Evolutionary conservation across 1,140 invertebrate genomes (phyloP).

Genomic region (Capitella teleta): DNA sequence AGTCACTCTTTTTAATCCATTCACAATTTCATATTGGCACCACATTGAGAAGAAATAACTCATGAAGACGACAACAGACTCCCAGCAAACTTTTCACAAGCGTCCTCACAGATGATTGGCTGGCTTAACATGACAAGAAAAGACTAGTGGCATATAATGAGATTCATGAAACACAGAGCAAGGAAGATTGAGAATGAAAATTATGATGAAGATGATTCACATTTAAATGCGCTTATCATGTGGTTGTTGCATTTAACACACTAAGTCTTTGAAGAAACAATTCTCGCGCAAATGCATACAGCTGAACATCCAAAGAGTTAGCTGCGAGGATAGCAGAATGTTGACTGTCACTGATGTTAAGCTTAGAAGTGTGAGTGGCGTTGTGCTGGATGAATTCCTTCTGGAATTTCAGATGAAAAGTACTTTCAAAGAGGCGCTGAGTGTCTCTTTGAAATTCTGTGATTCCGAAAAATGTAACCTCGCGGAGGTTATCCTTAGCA

Average conservation of each 20-base stretch:
- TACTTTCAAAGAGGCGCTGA: slow-evolving; percentile 93
- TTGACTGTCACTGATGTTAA: slow-evolving; percentile 1
- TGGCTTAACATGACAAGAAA: too few species aligned
- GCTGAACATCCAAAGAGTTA: slow-evolving; percentile 80
- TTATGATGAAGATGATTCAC: not conserved
- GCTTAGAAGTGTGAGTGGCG: slow-evolving; percentile 27
- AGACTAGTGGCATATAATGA: too few species aligned
- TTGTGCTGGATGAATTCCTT: slow-evolving; percentile 23
- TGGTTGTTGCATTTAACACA: not conserved
- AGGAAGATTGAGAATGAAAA: too few species aligned
- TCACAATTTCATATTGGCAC: too few species aligned
- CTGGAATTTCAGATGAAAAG: slow-evolving; percentile 69
- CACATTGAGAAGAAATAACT: too few species aligned
- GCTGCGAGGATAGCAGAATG: slow-evolving; percentile 18
- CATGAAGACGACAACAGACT: too few species aligned
- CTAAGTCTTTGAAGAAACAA: slow-evolving; percentile 79
- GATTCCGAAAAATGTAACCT: slow-evolving; percentile 93
- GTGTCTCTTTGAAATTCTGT: slow-evolving; percentile 87
- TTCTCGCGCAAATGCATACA: slow-evolving; percentile 86
- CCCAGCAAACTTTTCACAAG: too few species aligned
- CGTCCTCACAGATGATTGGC: too few species aligned
- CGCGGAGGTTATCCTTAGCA: slow-evolving; percentile 85
- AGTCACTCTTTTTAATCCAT: too few species aligned
- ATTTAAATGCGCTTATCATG: not conserved
- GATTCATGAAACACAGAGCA: too few species aligned